Evolutionary conservation across 2,888 invertebrate genomes (phyloP).

Genomic region (Plagodis pulveraria): DNA sequence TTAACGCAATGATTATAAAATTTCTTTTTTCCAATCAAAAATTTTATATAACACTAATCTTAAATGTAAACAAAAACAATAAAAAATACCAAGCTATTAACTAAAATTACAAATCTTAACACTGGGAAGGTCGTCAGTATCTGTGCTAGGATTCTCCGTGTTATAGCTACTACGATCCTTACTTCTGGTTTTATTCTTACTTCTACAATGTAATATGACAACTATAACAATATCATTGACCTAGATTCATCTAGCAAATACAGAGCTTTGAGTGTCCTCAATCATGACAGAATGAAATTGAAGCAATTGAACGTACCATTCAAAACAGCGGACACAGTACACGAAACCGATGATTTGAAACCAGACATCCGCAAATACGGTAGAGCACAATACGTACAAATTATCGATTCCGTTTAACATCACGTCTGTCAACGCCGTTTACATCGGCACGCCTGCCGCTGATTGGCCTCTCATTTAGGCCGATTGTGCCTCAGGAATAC

Average conservation of each 20-base stretch:
- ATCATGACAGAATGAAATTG: not conserved
- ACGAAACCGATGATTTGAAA: conserved; percentile 3
- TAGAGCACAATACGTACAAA: conserved; percentile 45
- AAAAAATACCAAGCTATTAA: too few relatives aligned
- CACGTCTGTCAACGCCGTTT: conserved; percentile 67
- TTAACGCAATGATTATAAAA: not conserved
- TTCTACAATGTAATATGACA: too few relatives aligned
- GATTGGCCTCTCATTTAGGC: conserved; percentile 81
- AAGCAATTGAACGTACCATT: not conserved
- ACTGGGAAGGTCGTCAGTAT: too few relatives aligned
- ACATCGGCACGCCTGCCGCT: conserved; percentile 59
- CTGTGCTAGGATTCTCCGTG: too few relatives aligned
- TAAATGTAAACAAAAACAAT: too few relatives aligned
- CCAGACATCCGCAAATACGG: conserved; percentile 13
- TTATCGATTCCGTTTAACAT: conserved; percentile 67
- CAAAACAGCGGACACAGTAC: conserved; percentile 1
- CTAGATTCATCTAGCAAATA: not conserved
- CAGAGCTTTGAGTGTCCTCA: not conserved
- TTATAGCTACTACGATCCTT: too few relatives aligned
- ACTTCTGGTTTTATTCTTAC: too few relatives aligned
- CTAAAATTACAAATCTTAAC: too few relatives aligned
- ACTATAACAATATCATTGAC: too few relatives aligned
- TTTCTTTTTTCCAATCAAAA: too few relatives aligned
- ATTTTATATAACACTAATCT: too few relatives aligned
- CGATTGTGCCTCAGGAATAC: conserved; percentile 79